Evolutionary conservation across 2,888 invertebrate genomes (phyloP).

Genomic region (Apotomis turbidana): DNA sequence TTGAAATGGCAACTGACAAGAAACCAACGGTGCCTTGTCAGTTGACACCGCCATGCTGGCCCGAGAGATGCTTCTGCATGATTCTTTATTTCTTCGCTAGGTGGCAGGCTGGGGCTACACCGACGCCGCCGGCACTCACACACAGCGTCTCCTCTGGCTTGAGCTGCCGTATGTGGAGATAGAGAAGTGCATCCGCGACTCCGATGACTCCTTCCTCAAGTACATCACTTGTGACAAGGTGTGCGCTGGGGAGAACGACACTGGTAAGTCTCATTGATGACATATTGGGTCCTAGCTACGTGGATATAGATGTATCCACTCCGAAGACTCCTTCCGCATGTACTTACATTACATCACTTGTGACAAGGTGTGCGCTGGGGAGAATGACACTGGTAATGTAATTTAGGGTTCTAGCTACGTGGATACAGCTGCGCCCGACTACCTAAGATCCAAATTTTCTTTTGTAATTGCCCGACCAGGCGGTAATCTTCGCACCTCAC

Average conservation of each 20-base stretch:
- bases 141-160: conserved; percentile 7
- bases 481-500: too few relatives aligned
- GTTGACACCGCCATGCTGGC: too few relatives aligned
- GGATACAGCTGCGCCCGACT: too few relatives aligned
- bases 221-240: conserved; percentile 28
- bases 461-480: too few relatives aligned
- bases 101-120: conserved; percentile 14
- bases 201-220: conserved; percentile 15
- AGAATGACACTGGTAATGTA: conserved; percentile 13
- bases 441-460: too few relatives aligned
- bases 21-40: too few relatives aligned
- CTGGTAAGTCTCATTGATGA: conserved; percentile 3
- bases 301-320: conserved; percentile 20
- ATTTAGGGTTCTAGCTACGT: conserved; percentile 1
- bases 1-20: too few relatives aligned
- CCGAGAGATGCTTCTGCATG: too few relatives aligned
- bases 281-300: neutral
- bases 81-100: neutral
- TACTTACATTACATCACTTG: conserved; percentile 13
- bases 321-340: conserved; percentile 13
- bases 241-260: conserved; percentile 19
- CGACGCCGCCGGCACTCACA: neutral
- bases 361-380: conserved; percentile 28
- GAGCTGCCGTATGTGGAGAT: conserved; percentile 26
- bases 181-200: conserved; percentile 8